A percentile compares a stretch with the other conserved stretches of the same genome.
phyloP scores from a whole-genome alignment of 2,113 vertebrate genomes.

The Galeopterus variegatus region DNA sequence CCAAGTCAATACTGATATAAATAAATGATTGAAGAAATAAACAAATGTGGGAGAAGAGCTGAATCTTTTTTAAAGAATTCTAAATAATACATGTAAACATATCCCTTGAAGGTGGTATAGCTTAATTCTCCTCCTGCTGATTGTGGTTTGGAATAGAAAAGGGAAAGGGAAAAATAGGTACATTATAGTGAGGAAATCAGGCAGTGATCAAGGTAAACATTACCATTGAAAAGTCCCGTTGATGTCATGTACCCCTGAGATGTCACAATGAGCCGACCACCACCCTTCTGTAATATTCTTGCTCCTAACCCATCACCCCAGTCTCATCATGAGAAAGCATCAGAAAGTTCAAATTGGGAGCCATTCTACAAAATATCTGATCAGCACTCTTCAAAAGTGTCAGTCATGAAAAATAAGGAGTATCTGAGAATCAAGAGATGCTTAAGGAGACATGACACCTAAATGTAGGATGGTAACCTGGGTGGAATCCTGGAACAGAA shows the following conservation, averaged over 20 bases:
- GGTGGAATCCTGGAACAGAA: neutral
- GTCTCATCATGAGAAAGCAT: neutral
- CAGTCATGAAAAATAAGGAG: neutral
- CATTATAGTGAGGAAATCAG: neutral
- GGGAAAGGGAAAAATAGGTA: neutral
- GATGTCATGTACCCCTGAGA: neutral
- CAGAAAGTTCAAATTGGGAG: neutral
- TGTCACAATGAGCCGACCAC: neutral
- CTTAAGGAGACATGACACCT: too few relatives aligned
- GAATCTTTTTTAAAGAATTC: constrained; percentile 19
- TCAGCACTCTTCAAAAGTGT: neutral
- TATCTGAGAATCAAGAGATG: neutral
- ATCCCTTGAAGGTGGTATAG: neutral
- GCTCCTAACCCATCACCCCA: neutral
- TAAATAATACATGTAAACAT: neutral
- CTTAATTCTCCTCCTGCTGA: neutral
- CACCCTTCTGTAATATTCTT: neutral
- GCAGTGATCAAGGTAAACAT: neutral
- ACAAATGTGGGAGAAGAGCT: neutral
- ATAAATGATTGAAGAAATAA: constrained; percentile 21
- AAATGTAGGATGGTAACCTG: fast-evolving
- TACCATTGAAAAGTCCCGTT: neutral
- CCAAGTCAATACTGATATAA: neutral
- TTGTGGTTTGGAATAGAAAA: neutral
- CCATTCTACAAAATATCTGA: neutral